A percentile compares a stretch with the other conserved stretches of the same genome.
phyloP scores from a whole-genome alignment of 2,113 vertebrate species.

The Larimichthys crocea region DNA sequence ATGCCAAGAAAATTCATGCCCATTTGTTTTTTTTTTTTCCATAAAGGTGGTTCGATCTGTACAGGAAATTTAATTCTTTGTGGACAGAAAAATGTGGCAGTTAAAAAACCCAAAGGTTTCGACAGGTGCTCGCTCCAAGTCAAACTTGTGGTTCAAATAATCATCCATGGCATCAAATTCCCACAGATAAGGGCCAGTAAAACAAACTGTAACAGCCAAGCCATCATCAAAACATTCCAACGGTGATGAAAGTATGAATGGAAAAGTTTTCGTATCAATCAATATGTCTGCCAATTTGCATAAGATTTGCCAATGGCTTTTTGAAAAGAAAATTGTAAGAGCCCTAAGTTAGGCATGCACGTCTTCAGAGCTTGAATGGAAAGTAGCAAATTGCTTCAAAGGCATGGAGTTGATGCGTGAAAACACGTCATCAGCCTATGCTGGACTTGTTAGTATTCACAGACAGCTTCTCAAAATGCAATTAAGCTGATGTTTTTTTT shows the following conservation, averaged over 20 bases:
- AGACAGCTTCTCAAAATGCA: constrained; percentile 16
- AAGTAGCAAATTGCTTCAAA: constrained; percentile 46
- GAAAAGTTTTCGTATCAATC: constrained; percentile 47
- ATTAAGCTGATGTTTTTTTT: constrained; percentile 18
- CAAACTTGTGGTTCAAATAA: constrained; percentile 32
- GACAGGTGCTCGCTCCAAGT: neutral
- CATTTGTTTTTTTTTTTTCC: constrained; percentile 32
- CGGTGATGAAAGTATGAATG: constrained; percentile 43
- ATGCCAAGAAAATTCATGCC: constrained; percentile 30
- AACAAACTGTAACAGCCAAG: neutral
- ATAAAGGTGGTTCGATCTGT: neutral
- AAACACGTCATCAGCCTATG: constrained; percentile 13
- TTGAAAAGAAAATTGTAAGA: constrained; percentile 36
- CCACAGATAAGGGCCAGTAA: constrained; percentile 2
- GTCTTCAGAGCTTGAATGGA: constrained; percentile 34
- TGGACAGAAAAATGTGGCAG: neutral
- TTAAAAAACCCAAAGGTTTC: constrained; percentile 11
- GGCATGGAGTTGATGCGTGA: constrained; percentile 20
- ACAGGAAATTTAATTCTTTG: constrained; percentile 25
- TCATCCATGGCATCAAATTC: constrained; percentile 34
- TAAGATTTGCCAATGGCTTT: constrained; percentile 31
- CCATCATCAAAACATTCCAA: constrained; percentile 16
- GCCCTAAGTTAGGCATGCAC: constrained; percentile 59
- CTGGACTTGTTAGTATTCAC: constrained; percentile 31
- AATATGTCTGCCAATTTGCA: constrained; percentile 59